Evolutionary conservation across 2,113 vertebrate genomes (phyloP), one percentile per base, ranked within the genome.

Genomic region (Gambusia holbrooki): DNA sequence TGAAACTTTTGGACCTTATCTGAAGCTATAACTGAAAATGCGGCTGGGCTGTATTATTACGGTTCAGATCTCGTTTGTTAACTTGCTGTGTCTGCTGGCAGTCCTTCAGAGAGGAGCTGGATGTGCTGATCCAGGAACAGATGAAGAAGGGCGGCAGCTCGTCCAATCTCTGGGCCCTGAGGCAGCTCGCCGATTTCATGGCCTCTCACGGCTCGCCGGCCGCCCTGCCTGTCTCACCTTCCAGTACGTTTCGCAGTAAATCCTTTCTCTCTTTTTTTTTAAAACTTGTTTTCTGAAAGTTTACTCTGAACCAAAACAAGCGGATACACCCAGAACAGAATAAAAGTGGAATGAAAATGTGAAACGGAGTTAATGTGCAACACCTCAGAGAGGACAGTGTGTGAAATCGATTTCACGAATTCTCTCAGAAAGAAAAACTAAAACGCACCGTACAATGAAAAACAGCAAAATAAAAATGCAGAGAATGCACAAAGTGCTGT

Each of bases 91-190:
- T 88, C 61, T 83, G 62, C 45, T 19, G 15, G 28, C 76, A 99
- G 98, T 99, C 97, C 63, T 99, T 99, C 90, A 94, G 96, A 85
- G 98, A 99, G 90, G 98, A 99, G 93, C 93, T 99, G 94, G 98
- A 99, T 89, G 95, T 95, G 85, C 93, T 99, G 85, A 99, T 99
- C 93, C 97, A 99, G 93, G 98, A 99, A 80, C 97, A 99, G 95
- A 97, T 96, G 96, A 98, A 97, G 94, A 99, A 99, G 78, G 98
- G 97, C 8, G 98, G 97, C 92, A 98, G 97, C 88, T 97, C 97
- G 0, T 97, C 97, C 30, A 98, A 97, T 82, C 92, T 99, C 58
- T 98, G 97, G 98, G 98, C 98, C 0, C 94, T 99, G 82, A 93
- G 95, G 69, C 98, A 99, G 95, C 96, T 99, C 0, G 98, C 97